phyloP scores from a whole-genome alignment of 2,888 invertebrate species.

The Chaetogeoica ovagalla region DNA sequence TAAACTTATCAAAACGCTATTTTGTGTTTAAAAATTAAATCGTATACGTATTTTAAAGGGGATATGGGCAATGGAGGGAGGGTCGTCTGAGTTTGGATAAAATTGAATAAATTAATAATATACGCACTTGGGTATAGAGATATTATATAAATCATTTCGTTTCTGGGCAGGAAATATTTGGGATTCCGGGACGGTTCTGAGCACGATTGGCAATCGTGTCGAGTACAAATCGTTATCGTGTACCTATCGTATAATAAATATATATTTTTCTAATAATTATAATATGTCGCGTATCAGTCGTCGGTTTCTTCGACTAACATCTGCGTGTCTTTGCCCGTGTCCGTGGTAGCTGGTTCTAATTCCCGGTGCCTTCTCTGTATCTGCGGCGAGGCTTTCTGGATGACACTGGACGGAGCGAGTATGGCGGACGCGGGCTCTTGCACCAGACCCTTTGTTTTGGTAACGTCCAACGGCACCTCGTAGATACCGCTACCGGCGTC shows the following conservation, averaged over 20 bases:
- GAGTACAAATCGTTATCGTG: too few relatives aligned
- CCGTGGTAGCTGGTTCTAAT: slow-evolving; percentile 78
- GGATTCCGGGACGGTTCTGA: too few relatives aligned
- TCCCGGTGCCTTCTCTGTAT: slow-evolving; percentile 75
- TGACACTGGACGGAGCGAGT: slow-evolving; percentile 78
- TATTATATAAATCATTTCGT: too few relatives aligned
- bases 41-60: slow-evolving; percentile 4
- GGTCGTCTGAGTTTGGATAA: too few relatives aligned
- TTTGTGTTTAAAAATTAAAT: slow-evolving; percentile 18
- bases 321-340: slow-evolving; percentile 90
- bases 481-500: slow-evolving; percentile 67
- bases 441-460: slow-evolving; percentile 62
- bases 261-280: too few relatives aligned
- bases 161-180: too few relatives aligned
- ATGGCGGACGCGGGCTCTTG: slow-evolving; percentile 64
- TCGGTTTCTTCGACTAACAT: slow-evolving; percentile 77
- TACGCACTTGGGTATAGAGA: too few relatives aligned
- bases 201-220: too few relatives aligned
- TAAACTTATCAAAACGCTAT: slow-evolving; percentile 34
- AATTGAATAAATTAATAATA: too few relatives aligned
- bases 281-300: slow-evolving; percentile 13
- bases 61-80: not conserved
- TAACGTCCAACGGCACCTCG: slow-evolving; percentile 76
- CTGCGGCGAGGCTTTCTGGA: slow-evolving; percentile 76
- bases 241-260: too few relatives aligned